phyloP scores from a whole-genome alignment of 2,888 invertebrate species.

The Slavum lentiscoides region DNA sequence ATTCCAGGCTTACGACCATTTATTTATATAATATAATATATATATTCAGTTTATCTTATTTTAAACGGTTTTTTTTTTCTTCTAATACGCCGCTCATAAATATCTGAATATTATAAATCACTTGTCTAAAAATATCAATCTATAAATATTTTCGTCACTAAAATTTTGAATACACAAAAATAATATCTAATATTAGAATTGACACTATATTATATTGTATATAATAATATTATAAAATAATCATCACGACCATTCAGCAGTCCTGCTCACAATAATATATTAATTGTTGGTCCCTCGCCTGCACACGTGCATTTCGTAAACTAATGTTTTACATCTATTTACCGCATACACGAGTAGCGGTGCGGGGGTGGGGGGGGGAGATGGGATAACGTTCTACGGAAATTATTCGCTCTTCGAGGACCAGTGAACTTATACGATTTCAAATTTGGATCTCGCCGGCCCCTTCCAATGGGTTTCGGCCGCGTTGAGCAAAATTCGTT shows the following conservation, averaged over 20 bases:
- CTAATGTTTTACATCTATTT: too few species aligned
- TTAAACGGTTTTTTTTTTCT: background rate
- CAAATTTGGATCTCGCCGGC: background rate
- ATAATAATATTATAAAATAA: too few species aligned
- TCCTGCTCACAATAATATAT: too few species aligned
- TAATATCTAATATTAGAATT: slow-evolving; percentile 24
- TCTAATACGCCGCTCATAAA: background rate
- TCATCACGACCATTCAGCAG: too few species aligned
- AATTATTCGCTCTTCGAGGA: too few species aligned
- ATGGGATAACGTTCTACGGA: too few species aligned
- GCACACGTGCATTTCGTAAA: too few species aligned
- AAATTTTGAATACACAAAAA: background rate
- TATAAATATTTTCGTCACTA: background rate
- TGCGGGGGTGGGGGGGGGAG: too few species aligned
- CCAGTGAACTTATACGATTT: too few species aligned
- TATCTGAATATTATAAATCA: slow-evolving; percentile 3
- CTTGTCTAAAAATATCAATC: slow-evolving; percentile 40
- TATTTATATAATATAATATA: background rate
- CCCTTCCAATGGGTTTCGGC: background rate
- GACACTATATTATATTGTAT: slow-evolving; percentile 9
- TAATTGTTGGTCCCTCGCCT: too few species aligned
- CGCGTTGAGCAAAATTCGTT: background rate
- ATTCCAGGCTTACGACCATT: too few species aligned
- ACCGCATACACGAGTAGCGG: too few species aligned
- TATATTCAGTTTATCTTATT: background rate